Evolutionary conservation across 1,140 invertebrate genomes (phyloP), one percentile per base, ranked within the genome.

Genomic region (Drosophila lacertosa): DNA sequence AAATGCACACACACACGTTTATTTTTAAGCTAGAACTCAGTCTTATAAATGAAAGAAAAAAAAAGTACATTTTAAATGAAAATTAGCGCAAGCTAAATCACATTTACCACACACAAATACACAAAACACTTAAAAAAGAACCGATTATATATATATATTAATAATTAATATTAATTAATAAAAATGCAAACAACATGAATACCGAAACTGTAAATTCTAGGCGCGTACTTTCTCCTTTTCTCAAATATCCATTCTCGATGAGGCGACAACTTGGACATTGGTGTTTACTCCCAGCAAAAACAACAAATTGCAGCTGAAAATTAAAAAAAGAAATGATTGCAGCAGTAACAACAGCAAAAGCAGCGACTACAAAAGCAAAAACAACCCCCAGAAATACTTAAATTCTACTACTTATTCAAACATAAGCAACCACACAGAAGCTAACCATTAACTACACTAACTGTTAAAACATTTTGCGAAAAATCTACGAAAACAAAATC

Each of bases 31-130:
- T 69, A 68, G 47, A 71, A 73, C 44, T 77, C 69, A 65, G 63
- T 82, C 82, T 76, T 82, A 75, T 89, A 50, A 88, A 89, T 89
- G 82, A 74, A 88, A 54, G 26, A 24, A 15, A 47, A 78, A 51
- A 77, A 6, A 29, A 29, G n/a, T n/a, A 29, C 6, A 1, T 29
- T 80, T 77, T 57, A 83, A 73, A 26, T 76, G 63, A 80, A 80
- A 80, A 74, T 69, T 86, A 70, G 80, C 77, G 54, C 10, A 55
- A 80, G 77, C 77, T 77, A 83, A 84, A 26, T 0, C 11, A 57
- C 58, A 26, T 48, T 16, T 29, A 47, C 10, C 39, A 55, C 39
- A 63, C 44, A 77, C 9, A 20, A 51, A 35, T 59, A 66, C 47
- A 64, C 45, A 55, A 45, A 62, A 62, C 60, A 39, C 39, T 33